Evolutionary conservation across 2,888 invertebrate genomes (phyloP).

Genomic region (Eristalis intricaria): DNA sequence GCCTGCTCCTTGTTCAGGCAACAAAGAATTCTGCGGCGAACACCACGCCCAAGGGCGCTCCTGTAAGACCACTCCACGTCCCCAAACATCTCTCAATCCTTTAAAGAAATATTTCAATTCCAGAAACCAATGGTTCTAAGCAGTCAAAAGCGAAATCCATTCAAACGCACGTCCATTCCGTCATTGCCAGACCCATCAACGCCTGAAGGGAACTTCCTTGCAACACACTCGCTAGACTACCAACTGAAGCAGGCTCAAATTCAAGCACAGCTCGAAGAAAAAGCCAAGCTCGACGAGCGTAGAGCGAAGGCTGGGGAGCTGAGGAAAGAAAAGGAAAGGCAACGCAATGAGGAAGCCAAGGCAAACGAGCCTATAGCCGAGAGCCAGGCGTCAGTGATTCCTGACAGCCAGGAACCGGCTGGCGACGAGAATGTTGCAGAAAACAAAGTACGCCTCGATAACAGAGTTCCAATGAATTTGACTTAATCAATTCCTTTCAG

Average conservation of each 20-base stretch:
- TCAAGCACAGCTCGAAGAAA: conserved; percentile 73
- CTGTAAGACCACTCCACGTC: conserved; percentile 63
- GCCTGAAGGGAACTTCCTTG: conserved; percentile 45
- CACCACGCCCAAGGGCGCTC: conserved; percentile 71
- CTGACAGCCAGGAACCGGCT: conserved; percentile 49
- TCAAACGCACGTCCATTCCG: conserved; percentile 82
- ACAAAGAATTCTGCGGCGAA: conserved; percentile 20
- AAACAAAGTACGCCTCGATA: conserved; percentile 56
- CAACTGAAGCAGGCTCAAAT: conserved; percentile 39
- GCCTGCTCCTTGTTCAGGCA: conserved; percentile 56
- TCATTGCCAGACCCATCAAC: conserved; percentile 72
- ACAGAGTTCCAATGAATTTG: neutral
- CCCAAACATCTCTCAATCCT: neutral
- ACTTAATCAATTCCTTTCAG: neutral
- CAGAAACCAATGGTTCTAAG: conserved; percentile 78
- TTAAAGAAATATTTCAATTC: neutral
- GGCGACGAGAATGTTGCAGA: conserved; percentile 66
- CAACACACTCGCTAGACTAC: conserved; percentile 68
- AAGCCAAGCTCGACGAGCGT: conserved; percentile 74
- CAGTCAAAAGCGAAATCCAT: conserved; percentile 81
- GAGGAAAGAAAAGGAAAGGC: conserved; percentile 7
- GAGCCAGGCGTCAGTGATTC: conserved; percentile 46
- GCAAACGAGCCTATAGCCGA: conserved; percentile 5
- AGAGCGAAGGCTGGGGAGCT: conserved; percentile 57
- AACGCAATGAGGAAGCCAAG: conserved; percentile 9